These are phyloP conservation scores for Propithecus perrieri DNA, from an alignment of 2,797 vertebrate species.

Conservation along the genomic window DNA sequence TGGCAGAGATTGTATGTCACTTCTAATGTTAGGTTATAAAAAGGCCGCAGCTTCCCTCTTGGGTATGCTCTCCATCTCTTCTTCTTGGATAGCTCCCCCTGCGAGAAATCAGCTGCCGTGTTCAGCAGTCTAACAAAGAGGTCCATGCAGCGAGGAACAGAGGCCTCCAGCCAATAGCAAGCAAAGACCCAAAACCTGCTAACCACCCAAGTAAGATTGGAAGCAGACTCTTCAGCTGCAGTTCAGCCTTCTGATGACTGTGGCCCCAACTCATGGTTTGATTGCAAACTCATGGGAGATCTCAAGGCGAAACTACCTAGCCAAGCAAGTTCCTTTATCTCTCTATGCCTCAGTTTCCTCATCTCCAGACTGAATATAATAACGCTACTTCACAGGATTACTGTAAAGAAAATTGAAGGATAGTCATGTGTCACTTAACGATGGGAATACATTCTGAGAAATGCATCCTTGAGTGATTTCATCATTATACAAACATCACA, in stretches of 20 bases:
- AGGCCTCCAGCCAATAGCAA: neutral
- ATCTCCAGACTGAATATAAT: neutral
- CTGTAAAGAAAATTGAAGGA: neutral
- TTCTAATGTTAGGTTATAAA: neutral
- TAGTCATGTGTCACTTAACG: too few species aligned
- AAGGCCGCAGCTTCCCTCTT: neutral
- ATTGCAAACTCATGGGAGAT: neutral
- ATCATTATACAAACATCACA: neutral
- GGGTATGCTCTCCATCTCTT: neutral
- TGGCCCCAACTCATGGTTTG: neutral
- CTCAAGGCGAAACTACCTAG: neutral
- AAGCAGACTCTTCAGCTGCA: neutral
- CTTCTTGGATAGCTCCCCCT: neutral
- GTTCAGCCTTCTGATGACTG: neutral
- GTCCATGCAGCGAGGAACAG: neutral
- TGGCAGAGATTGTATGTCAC: neutral
- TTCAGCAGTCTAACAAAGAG: neutral
- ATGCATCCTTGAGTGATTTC: neutral
- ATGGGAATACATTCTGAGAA: neutral
- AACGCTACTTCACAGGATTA: too few species aligned
- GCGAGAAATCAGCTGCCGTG: neutral
- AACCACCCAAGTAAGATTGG: neutral
- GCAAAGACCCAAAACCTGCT: neutral
- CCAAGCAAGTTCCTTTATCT: neutral
- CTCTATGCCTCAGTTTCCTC: neutral